A percentile compares a stretch with the other conserved stretches of the same genome.
Evolutionary conservation across 2,888 invertebrate genomes (phyloP).

Genomic region (Pheosia gnoma): DNA sequence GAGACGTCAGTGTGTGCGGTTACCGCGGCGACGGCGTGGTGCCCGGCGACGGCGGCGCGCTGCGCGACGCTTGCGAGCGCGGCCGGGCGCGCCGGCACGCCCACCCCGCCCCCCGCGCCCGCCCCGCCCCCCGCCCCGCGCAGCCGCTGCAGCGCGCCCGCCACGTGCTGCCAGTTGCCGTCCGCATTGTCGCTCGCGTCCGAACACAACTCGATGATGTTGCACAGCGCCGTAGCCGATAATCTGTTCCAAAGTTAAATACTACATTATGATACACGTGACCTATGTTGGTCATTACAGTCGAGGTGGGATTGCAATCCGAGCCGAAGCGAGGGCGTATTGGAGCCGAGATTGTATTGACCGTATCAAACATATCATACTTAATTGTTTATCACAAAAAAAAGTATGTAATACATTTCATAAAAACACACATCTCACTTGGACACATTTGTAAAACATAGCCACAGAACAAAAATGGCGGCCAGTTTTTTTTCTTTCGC

Average conservation of each 20-base stretch:
- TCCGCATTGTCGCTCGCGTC: constrained; percentile 52
- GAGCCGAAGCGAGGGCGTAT: no score
- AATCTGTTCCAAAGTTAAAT: constrained; percentile 45
- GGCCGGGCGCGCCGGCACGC: constrained; percentile 57
- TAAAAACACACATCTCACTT: no score
- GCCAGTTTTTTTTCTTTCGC: no score
- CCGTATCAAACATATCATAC: no score
- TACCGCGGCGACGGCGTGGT: constrained; percentile 67
- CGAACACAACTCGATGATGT: constrained; percentile 67
- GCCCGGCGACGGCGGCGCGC: constrained; percentile 56
- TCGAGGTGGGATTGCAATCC: no score
- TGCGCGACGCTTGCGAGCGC: constrained; percentile 53
- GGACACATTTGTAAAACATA: no score
- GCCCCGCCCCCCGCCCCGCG: constrained; percentile 47
- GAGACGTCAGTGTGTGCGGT: constrained; percentile 31
- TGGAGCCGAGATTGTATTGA: no score
- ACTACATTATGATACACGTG: no score
- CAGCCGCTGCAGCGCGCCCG: constrained; percentile 52
- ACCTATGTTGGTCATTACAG: no score
- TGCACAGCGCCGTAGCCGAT: constrained; percentile 65
- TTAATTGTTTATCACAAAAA: no score
- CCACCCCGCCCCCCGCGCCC: constrained; percentile 49
- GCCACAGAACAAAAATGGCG: no score
- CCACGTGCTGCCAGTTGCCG: constrained; percentile 57
- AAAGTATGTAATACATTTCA: no score